A percentile compares a stretch with the other conserved stretches of the same genome.
These are phyloP conservation scores for Propithecus coquereli DNA, from an alignment of 2,113 vertebrate genomes.

Conservation along the genomic window DNA sequence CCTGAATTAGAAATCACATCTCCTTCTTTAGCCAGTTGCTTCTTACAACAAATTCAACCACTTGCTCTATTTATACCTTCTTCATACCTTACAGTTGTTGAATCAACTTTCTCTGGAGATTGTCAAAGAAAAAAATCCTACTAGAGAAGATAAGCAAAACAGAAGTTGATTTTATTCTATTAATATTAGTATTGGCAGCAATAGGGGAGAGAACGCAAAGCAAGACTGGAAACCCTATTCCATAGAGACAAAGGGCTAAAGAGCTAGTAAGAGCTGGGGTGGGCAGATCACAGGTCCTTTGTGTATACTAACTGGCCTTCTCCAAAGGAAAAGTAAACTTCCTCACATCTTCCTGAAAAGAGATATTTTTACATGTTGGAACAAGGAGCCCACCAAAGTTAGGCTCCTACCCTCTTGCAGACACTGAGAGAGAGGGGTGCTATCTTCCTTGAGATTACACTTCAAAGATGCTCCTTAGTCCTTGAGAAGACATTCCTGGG, in stretches of 20 bases:
- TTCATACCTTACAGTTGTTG: not conserved
- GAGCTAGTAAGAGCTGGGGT: not conserved
- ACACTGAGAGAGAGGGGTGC: not conserved
- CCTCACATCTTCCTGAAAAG: not conserved
- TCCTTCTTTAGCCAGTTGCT: not conserved
- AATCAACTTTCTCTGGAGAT: not conserved
- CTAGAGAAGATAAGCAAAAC: not conserved
- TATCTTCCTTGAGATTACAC: not conserved
- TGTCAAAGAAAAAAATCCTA: not conserved
- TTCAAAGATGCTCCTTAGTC: not conserved
- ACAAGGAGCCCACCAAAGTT: not conserved
- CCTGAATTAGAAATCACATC: not conserved
- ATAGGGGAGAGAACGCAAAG: not conserved
- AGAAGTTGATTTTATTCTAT: not conserved
- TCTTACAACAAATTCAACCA: not conserved
- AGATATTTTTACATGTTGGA: not conserved
- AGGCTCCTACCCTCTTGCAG: not conserved
- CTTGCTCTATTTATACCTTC: not conserved
- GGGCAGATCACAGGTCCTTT: not conserved
- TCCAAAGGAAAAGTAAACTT: not conserved
- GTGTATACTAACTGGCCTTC: not conserved
- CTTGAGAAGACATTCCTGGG: not conserved
- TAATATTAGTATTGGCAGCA: not conserved
- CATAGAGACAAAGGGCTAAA: not conserved
- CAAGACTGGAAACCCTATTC: not conserved